Conservation (phyloP, 2,797 vertebrate species). For the Notolepis coatsorum region DNA sequence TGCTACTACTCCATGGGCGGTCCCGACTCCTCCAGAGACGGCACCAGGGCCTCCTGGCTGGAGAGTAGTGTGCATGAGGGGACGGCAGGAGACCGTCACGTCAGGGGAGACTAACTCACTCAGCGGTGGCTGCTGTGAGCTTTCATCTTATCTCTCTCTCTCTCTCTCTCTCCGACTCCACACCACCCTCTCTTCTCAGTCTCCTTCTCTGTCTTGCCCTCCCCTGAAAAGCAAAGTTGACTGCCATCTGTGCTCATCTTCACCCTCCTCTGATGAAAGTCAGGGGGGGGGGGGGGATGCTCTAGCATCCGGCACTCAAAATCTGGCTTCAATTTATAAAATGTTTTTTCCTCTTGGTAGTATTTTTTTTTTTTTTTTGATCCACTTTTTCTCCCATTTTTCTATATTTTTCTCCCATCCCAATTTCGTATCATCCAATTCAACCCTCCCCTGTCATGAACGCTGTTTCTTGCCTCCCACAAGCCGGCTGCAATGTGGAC, state of each 20-base stretch:
- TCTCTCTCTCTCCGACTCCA: slow-evolving; percentile 27
- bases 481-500: no score
- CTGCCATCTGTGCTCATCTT: slow-evolving; percentile 22
- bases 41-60: slow-evolving; percentile 44
- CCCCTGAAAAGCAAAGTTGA: no score
- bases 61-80: slow-evolving; percentile 46
- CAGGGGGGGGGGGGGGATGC: not conserved
- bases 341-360: no score
- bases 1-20: slow-evolving; percentile 26
- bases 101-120: slow-evolving; percentile 50
- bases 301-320: slow-evolving; percentile 41
- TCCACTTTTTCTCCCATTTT: no score
- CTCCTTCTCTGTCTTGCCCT: slow-evolving; percentile 27
- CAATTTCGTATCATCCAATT: no score
- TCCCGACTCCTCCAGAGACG: slow-evolving; percentile 52
- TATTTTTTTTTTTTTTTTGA: no score
- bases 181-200: slow-evolving; percentile 25
- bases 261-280: slow-evolving; percentile 8
- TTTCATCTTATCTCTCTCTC: slow-evolving; percentile 34
- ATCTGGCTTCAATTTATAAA: no score
- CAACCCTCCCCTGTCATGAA: no score
- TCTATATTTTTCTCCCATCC: no score
- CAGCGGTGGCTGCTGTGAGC: slow-evolving; percentile 51
- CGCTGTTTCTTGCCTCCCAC: no score
- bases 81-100: not conserved